Evolutionary conservation across 2,888 invertebrate genomes (phyloP), one percentile per base, ranked within the genome.

Genomic region (Napeogenes inachia): DNA sequence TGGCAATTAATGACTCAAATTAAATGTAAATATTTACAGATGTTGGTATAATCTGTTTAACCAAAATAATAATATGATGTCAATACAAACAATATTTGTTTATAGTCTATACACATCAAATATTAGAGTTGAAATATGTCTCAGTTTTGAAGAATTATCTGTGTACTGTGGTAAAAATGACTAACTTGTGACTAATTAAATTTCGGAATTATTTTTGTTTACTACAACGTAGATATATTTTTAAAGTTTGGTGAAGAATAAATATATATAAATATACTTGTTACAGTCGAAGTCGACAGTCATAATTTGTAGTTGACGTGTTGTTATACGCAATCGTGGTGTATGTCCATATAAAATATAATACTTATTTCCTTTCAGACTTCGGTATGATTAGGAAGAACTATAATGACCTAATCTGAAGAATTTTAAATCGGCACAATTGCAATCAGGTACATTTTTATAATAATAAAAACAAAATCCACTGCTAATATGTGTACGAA

Each of bases 401-500:
- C 76, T 85, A 81, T 85, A 83, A 85, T 84, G 81, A 82, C 81
- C 77, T 87, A 85, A 83, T 82, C 84, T 79, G 74, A 72, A 71
- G 70, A 68, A 73, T 70, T 58, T 68, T 68, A 65, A 67, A 66
- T 66, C 63, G 68, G 57, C 65, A 67, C 63, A 69, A 67, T 67
- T 62, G 53, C 64, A 65, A 60, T 65, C 61, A 65, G 67, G 67
- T 68, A 71, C 70, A 61, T 65, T 47, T 57, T 53, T 54, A 57
- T 61, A 54, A 57, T 54, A 59, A 54, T 57, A 45, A 38, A n/a
- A 5, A 56, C 13, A 61, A 21, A 45, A 35, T n/a, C 1, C 10
- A 47, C 32, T 38, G n/a, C 13, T 2, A 21, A 21, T 21, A 8
- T 12, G 30, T 30, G 3, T 30, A 30, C 30, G 50, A 50, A 50